Conservation (phyloP, 1,140 invertebrate genomes). For the Atta cephalotes region DNA sequence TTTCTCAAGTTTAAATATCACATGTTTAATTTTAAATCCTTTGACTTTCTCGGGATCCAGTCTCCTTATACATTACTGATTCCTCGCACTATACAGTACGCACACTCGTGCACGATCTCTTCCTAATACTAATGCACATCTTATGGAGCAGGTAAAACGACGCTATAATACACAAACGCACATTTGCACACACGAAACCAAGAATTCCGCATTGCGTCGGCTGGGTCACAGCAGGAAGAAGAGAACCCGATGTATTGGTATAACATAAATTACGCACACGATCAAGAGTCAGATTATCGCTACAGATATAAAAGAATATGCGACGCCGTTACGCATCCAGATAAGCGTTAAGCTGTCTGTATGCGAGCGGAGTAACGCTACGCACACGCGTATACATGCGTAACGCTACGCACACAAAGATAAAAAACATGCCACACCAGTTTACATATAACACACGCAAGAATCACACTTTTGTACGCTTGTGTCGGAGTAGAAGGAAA, state of each 20-base stretch:
- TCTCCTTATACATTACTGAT: constrained; percentile 52
- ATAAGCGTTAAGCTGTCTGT: not conserved
- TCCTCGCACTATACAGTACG: not conserved
- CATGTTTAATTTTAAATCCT: constrained; percentile 1
- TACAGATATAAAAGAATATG: constrained; percentile 28
- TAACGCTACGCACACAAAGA: not conserved
- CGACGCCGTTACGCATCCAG: not conserved
- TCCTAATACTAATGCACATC: not conserved
- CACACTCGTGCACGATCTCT: not conserved
- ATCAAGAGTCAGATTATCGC: constrained; percentile 26
- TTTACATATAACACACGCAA: constrained; percentile 10
- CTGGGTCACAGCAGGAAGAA: constrained; percentile 55
- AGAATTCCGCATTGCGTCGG: constrained; percentile 50
- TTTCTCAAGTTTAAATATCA: not conserved
- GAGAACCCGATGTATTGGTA: constrained; percentile 43
- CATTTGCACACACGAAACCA: constrained; percentile 12
- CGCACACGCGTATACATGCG: not conserved
- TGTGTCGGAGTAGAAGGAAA: constrained; percentile 19
- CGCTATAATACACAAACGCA: not conserved
- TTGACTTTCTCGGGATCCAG: constrained; percentile 15
- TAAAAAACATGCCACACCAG: constrained; percentile 43
- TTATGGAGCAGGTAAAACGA: constrained; percentile 43
- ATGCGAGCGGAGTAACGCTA: not conserved
- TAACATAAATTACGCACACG: not conserved
- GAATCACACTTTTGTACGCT: not conserved